Base-by-base conservation (phyloP, 2,888 invertebrate species). In the Serrognathus titanus region DNA sequence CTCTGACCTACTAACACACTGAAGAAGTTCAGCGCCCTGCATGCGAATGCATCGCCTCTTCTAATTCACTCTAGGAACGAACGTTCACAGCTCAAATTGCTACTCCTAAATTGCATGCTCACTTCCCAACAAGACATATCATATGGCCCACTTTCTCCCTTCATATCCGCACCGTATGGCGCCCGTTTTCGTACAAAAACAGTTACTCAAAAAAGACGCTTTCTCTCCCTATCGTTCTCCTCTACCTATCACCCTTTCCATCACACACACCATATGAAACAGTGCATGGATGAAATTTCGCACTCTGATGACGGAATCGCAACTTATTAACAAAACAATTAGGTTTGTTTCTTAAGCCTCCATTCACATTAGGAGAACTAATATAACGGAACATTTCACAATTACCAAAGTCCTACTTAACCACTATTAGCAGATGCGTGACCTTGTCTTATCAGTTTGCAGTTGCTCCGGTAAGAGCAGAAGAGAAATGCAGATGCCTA, bases 1-100 rank as follows among this genome's bases (percentile, higher is more conserved):
- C 68, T 71, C 65, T 73, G 77, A 76, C 77, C 77, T 61, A 77
- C 75, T 77, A 72, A 77, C 77, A 76, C 69, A 76, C 76, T 75
- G 69, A 68, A 70, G 71, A 71, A 72, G 73, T 73, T 74, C 69
- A 71, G 63, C 69, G 69, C 60, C 68, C 70, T 68, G 69, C 67
- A 69, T 69, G 59, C 58, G 57, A 61, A 59, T 60, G 62, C 61
- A 59, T 59, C 41, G 48, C 11, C 49, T 37, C 53, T 36, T 38
- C 54, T 38, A 53, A 47, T 53, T 47, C 46, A 45, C 43, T 43
- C 55, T 20, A 38, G 13, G 46, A 36, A 31, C 36, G 36, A 31
- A 45, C 24, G 31, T 20, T 16, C n/a, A 24, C 24, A 31, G 24
- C 24, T 31, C 24, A 31, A 31, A 31, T 31, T 31, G 24, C 24